Base-by-base conservation (phyloP, 2,113 vertebrate genomes). In the Galemys pyrenaicus region DNA sequence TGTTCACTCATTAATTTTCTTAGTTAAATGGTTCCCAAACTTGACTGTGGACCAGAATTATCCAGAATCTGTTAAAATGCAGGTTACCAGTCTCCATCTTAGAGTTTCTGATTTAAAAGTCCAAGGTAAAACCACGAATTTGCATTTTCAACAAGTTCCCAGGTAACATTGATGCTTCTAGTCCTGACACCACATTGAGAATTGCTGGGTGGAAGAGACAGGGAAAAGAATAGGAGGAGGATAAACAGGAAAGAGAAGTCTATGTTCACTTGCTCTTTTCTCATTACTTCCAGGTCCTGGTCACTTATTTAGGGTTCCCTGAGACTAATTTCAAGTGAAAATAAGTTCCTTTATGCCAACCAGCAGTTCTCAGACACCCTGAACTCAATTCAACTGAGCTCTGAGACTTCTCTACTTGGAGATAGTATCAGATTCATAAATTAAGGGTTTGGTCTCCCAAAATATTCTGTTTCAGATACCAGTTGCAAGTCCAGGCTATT, bases 251-350 rank as follows among this genome's bases (percentile, higher is more conserved):
- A 41, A 41, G 19, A 37, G 78, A 87, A 13, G 8, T 32, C 12
- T 41, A 32, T 78, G 3, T 65, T 16, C 17, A 20, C 9, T 62
- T 22, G 30, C n/a, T 30, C 13, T 46, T 13, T 10, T 3, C 15
- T 37, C 4, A 0, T 9, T 24, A 39, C 35, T 17, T 17, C 28
- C 3, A 9, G 17, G 19, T 56, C 0, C 6, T 49, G n/a, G 30
- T 35, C 54, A 4, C 9, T 22, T 60, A 35, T 30, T 65, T 65
- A 32, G 15, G 49, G 26, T 28, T 32, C 30, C 62, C 62, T 65
- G 30, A 65, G 26, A 32, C 10, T 15, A 65, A 28, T n/a, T 32
- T 65, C 30, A 65, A 32, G 62, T 65, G 62, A 30, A 30, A 32
- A 30, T 65, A 16, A 30, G 30, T 4, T 65, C 20, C 32, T 4